phyloP scores from a whole-genome alignment of 2,113 vertebrate species.

The Ciconia boyciana region DNA sequence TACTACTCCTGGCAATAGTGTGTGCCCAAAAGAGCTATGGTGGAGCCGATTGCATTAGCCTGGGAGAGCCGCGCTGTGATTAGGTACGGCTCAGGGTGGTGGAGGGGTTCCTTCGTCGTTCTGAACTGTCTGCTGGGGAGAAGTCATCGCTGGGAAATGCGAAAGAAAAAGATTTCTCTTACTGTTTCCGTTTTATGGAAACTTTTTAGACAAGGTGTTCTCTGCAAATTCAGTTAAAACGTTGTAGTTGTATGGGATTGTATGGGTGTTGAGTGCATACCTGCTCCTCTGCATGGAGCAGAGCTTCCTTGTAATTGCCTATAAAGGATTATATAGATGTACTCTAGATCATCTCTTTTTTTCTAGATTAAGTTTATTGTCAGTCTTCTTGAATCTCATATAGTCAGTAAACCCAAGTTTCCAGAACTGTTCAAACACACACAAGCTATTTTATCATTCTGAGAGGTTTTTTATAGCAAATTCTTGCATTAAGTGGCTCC shows the following conservation, averaged over 20 bases:
- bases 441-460: not conserved
- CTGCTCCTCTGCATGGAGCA: not conserved
- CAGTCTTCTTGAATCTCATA: not conserved
- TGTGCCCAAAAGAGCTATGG: fast-evolving
- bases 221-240: too few species aligned
- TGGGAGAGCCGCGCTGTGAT: fast-evolving
- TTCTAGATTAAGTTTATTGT: not conserved
- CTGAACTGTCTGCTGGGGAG: not conserved
- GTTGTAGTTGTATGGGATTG: fast-evolving
- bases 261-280: fast-evolving
- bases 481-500: not conserved
- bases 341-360: not conserved
- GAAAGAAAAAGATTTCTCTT: not conserved
- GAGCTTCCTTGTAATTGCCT: not conserved
- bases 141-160: not conserved
- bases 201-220: not conserved
- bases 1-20: fast-evolving
- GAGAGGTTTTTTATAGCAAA: not conserved
- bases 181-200: not conserved
- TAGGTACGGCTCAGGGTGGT: fast-evolving
- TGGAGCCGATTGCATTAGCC: not conserved
- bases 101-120: not conserved
- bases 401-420: not conserved
- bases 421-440: not conserved
- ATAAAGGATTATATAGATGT: not conserved